phyloP scores from a whole-genome alignment of 1,140 invertebrate genomes.

The Mamestra configurata region DNA sequence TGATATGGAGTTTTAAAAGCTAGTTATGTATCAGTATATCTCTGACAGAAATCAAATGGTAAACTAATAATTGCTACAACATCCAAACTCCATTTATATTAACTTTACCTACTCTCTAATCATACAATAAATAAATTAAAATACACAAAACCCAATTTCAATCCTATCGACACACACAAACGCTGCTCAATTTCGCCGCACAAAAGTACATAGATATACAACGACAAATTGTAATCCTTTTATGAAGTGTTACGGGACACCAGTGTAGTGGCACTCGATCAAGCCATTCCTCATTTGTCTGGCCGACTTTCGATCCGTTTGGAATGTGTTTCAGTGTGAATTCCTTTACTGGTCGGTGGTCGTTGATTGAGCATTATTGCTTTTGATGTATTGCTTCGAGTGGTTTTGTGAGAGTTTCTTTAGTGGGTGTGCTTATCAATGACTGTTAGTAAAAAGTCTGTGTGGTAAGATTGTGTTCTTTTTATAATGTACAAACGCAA shows the following conservation, averaged over 20 bases:
- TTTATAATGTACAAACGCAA: too few relatives aligned
- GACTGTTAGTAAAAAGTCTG: not conserved
- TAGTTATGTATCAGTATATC: too few relatives aligned
- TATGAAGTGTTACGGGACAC: conserved; percentile 22
- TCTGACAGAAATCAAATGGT: too few relatives aligned
- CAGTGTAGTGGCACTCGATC: conserved; percentile 38
- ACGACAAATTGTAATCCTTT: conserved; percentile 12
- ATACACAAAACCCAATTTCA: not conserved
- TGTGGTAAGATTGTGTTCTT: too few relatives aligned
- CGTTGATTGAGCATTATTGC: conserved; percentile 13
- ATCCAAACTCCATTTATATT: too few relatives aligned
- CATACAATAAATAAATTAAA: too few relatives aligned
- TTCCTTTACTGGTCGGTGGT: not conserved
- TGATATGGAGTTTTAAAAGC: too few relatives aligned
- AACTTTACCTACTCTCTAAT: too few relatives aligned
- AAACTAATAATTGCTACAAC: too few relatives aligned
- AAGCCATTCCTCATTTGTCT: conserved; percentile 36
- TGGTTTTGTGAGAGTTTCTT: not conserved
- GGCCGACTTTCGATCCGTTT: conserved; percentile 15
- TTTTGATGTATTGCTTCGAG: conserved; percentile 17
- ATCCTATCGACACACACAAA: not conserved
- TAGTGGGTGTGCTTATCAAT: not conserved
- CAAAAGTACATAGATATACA: not conserved
- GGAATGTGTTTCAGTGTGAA: conserved; percentile 29
- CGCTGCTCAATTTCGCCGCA: not conserved